These are phyloP conservation scores for Aurelia aurita DNA, from an alignment of 30 jellyfish, hydroid and myxozoan genomes.

Conservation along the genomic window DNA sequence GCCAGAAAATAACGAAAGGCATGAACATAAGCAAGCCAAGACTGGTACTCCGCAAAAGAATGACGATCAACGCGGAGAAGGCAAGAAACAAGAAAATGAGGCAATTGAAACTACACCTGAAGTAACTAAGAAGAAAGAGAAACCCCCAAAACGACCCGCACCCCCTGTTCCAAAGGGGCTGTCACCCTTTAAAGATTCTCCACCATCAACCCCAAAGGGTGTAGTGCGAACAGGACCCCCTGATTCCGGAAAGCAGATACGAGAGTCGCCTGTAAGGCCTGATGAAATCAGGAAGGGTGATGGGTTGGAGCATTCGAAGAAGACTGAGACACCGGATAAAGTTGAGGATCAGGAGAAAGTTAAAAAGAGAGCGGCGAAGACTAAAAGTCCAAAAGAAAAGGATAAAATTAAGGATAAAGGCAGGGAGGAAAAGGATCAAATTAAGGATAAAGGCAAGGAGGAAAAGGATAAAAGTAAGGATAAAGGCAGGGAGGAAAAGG, in stretches of 20 bases:
- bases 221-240: neutral
- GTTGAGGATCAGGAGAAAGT: neutral
- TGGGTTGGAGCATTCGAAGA: neutral
- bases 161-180: conserved; percentile 70
- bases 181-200: conserved; percentile 33
- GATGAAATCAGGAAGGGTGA: neutral
- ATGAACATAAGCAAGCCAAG: neutral
- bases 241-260: neutral
- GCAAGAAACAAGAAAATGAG: neutral
- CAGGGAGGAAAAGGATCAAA: neutral
- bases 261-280: no score
- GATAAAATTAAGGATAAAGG: neutral
- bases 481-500: neutral
- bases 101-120: neutral
- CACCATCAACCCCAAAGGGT: neutral
- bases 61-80: neutral
- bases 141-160: conserved; percentile 69
- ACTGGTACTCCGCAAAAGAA: neutral
- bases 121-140: conserved; percentile 26
- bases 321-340: neutral
- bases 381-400: conserved; percentile 5
- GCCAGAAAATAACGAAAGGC: neutral
- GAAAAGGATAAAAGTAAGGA: neutral
- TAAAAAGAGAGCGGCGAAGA: neutral
- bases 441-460: neutral